phyloP scores from a whole-genome alignment of 2,888 invertebrate species.

The Drosophila robusta region DNA sequence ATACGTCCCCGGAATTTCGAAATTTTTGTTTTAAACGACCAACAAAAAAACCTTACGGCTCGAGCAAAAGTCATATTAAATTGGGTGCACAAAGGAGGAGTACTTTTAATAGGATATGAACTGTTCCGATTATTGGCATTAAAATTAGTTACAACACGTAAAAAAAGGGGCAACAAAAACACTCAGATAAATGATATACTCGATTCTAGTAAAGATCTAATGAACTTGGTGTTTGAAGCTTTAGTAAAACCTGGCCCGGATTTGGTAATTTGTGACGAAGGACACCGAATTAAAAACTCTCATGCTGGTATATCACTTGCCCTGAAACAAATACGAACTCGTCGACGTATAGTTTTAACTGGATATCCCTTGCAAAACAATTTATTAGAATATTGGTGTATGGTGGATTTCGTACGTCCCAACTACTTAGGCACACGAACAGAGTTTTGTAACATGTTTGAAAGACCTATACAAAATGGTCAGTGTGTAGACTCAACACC shows the following conservation, averaged over 20 bases:
- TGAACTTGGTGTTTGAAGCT: conserved; percentile 93
- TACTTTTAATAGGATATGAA: conserved; percentile 98
- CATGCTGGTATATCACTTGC: conserved; percentile 98
- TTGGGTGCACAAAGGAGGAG: conserved; percentile 96
- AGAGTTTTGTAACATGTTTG: conserved; percentile 99
- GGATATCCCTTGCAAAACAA: conserved; percentile 99
- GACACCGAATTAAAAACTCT: conserved; percentile 98
- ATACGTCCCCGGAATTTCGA: conserved; percentile 93
- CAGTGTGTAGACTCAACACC: conserved; percentile 99
- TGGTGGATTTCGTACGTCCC: conserved; percentile 99
- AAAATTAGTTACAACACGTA: conserved; percentile 87
- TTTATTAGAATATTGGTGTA: conserved; percentile 98
- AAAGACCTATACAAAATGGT: conserved; percentile 98
- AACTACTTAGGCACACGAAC: conserved; percentile 98
- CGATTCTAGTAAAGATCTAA: conserved; percentile 89
- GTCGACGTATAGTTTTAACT: conserved; percentile 96
- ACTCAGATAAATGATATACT: conserved; percentile 80
- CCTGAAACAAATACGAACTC: conserved; percentile 96
- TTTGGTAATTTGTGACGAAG: conserved; percentile 97
- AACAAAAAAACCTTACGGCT: conserved; percentile 95
- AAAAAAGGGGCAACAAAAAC: conserved; percentile 86
- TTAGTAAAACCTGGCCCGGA: conserved; percentile 97
- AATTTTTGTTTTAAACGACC: conserved; percentile 96
- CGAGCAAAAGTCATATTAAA: conserved; percentile 94
- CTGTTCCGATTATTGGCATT: conserved; percentile 95